Conservation (phyloP, 2,888 invertebrate species). For the Lepidocyrtinus sp. region DNA sequence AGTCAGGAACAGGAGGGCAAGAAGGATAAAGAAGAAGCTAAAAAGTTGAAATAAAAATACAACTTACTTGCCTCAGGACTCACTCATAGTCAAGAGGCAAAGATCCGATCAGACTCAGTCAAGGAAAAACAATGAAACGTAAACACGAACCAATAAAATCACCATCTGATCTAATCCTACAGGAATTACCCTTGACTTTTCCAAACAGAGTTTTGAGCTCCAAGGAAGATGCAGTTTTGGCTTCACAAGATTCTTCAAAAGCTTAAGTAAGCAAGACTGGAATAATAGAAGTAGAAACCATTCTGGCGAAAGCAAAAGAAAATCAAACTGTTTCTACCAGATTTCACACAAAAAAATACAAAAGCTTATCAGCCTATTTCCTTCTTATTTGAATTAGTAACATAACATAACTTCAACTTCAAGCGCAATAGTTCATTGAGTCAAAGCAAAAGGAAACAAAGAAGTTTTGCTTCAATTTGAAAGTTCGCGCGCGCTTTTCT, state of each 20-base stretch:
- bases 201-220: too few relatives aligned
- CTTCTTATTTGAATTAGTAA: too few relatives aligned
- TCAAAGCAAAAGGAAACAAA: too few relatives aligned
- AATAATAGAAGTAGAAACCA: too few relatives aligned
- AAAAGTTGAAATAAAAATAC: too few relatives aligned
- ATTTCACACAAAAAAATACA: neutral
- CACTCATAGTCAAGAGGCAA: neutral
- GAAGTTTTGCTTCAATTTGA: too few relatives aligned
- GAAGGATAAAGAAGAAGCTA: neutral
- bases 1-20: neutral
- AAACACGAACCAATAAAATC: neutral
- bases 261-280: neutral
- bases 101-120: neutral
- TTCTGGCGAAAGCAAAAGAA: neutral
- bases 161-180: neutral
- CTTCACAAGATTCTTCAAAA: neutral
- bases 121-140: neutral
- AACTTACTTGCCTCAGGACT: neutral
- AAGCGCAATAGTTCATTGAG: too few relatives aligned
- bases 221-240: neutral
- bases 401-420: too few relatives aligned
- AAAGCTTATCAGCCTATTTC: neutral
- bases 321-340: neutral
- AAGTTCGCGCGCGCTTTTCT: too few relatives aligned
- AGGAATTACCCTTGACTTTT: neutral